Conservation (phyloP, 2,113 vertebrate genomes). For the Taurulus bubalis region DNA sequence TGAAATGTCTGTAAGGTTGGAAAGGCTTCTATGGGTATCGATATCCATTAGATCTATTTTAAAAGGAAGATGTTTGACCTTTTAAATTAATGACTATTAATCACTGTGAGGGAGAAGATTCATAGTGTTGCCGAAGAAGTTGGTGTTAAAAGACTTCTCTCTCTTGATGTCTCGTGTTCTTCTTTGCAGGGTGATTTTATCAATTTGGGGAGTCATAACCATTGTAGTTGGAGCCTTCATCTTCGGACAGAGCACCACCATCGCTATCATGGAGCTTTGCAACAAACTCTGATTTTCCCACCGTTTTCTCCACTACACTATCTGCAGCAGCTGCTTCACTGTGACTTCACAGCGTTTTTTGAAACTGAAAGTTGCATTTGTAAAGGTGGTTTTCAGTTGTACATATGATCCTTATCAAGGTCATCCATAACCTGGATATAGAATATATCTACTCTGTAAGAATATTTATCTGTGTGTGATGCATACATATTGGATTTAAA, state of each 20-base stretch:
- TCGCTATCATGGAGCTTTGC: slow-evolving; percentile 85
- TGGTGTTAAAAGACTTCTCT: neutral
- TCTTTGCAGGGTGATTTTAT: slow-evolving; percentile 83
- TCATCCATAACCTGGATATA: neutral
- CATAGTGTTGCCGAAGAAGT: neutral
- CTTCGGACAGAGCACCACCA: slow-evolving; percentile 91
- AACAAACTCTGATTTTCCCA: slow-evolving; percentile 67
- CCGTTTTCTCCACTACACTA: neutral
- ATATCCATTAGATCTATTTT: neutral
- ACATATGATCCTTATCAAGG: slow-evolving; percentile 4
- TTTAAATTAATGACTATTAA: neutral
- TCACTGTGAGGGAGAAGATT: neutral
- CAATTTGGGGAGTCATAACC: slow-evolving; percentile 86
- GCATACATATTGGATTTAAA: slow-evolving; percentile 11
- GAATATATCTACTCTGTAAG: slow-evolving; percentile 16
- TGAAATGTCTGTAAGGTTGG: neutral
- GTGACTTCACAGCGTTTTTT: slow-evolving; percentile 27
- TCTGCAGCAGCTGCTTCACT: slow-evolving; percentile 23
- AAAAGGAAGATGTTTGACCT: neutral
- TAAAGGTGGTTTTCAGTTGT: slow-evolving; percentile 38
- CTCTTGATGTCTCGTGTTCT: neutral
- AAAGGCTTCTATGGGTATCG: neutral
- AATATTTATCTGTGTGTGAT: slow-evolving; percentile 32
- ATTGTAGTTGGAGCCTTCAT: slow-evolving; percentile 89
- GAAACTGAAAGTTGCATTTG: slow-evolving; percentile 32